Evolutionary conservation across 2,797 vertebrate genomes (phyloP).

Genomic region (Megaceryle alcyon): DNA sequence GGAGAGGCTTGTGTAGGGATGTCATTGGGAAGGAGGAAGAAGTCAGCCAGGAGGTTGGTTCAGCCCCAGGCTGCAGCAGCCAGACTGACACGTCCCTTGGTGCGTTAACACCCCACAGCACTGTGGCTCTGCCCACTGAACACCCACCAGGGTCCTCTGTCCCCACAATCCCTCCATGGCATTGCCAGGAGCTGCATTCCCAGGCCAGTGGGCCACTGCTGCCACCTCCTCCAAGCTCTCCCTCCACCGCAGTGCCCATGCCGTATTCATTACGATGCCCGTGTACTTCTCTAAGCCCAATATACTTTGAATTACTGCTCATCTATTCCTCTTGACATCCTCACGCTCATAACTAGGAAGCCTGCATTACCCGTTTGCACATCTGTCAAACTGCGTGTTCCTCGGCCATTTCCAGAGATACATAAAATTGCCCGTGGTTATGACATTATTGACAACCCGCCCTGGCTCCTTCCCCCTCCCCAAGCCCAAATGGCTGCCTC

Average conservation of each 20-base stretch:
- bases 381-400: constrained; percentile 74
- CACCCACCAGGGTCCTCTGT: fast-evolving
- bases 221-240: neutral
- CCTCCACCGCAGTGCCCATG: neutral
- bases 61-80: neutral
- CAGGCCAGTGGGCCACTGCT: fast-evolving
- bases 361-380: constrained; percentile 55
- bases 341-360: constrained; percentile 56
- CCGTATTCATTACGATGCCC: constrained; percentile 10
- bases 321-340: constrained; percentile 66
- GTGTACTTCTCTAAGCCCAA: constrained; percentile 41
- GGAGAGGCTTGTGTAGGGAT: neutral
- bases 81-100: neutral
- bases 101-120: neutral
- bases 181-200: neutral
- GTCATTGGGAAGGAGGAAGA: neutral
- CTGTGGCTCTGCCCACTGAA: neutral
- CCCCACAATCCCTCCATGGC: neutral
- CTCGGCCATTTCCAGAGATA: constrained; percentile 75
- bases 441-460: constrained; percentile 71
- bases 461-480: constrained; percentile 25
- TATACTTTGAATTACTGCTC: constrained; percentile 72
- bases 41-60: neutral
- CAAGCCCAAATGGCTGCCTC: constrained; percentile 24
- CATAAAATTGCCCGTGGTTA: constrained; percentile 74